Percentiles rank a stretch among this genome's conserved stretches.
Conservation (phyloP, 2,797 vertebrate genomes). For the Phrynocephalus vlangalii region DNA sequence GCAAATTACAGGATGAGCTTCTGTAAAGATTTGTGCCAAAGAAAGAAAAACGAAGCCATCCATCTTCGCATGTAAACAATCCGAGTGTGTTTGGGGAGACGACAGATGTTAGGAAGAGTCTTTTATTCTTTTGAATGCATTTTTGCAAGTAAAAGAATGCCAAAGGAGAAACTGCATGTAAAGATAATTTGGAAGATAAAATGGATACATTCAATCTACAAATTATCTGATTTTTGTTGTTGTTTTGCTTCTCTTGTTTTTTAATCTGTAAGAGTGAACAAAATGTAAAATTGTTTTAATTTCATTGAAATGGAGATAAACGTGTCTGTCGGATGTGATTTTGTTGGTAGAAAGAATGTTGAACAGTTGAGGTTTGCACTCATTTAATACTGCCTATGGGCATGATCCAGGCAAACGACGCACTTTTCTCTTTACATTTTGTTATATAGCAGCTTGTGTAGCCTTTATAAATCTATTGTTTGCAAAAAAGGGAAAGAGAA, state of each 20-base stretch:
- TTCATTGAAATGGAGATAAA: constrained; percentile 46
- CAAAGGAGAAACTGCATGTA: constrained; percentile 52
- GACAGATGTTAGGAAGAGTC: constrained; percentile 56
- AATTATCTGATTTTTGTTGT: constrained; percentile 21
- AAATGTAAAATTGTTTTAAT: constrained; percentile 43
- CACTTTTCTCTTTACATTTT: constrained; percentile 7
- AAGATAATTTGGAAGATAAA: constrained; percentile 55
- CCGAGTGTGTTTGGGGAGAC: constrained; percentile 53
- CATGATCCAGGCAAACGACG: constrained; percentile 15
- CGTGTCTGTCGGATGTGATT: constrained; percentile 64
- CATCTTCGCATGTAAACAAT: constrained; percentile 60
- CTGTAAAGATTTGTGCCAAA: constrained; percentile 69
- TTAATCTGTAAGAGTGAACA: constrained; percentile 68
- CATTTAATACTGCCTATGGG: constrained; percentile 50
- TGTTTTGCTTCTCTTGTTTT: constrained; percentile 41
- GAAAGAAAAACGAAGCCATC: constrained; percentile 60
- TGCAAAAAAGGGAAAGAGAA: not conserved
- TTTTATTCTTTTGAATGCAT: constrained; percentile 53
- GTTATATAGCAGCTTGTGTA: constrained; percentile 12
- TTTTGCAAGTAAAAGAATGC: constrained; percentile 61
- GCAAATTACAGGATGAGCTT: constrained; percentile 69
- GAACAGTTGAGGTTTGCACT: constrained; percentile 72
- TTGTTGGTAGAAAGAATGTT: constrained; percentile 69
- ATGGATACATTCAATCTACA: constrained; percentile 35
- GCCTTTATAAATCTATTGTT: constrained; percentile 1